Base-by-base conservation (phyloP, 2,113 vertebrate genomes). In the Aplodontia rufa region DNA sequence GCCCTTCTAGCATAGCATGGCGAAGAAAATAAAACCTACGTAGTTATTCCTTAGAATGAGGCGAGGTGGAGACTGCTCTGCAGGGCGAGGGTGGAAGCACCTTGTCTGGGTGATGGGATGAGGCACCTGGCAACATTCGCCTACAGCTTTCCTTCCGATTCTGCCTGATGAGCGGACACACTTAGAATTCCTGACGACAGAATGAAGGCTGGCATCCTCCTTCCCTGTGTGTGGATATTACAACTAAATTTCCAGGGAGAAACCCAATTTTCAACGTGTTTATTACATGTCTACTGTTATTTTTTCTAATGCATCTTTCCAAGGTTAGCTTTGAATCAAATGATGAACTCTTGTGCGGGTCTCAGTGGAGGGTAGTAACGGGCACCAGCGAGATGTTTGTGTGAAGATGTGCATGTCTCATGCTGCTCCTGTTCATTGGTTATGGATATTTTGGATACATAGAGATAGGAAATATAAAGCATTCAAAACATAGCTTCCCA, bases 91-190 rank as follows among this genome's bases (percentile, higher is more conserved):
- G 35, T 92, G 51, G 71, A 90, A n/a, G 55, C 32, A 90, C n/a
- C n/a, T n/a, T n/a, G n/a, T n/a, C n/a, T n/a, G n/a, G n/a, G n/a
- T n/a, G n/a, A n/a, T n/a, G n/a, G n/a, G n/a, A n/a, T n/a, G n/a
- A n/a, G n/a, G n/a, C n/a, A n/a, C n/a, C n/a, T n/a, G n/a, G n/a
- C n/a, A n/a, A n/a, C n/a, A n/a, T n/a, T n/a, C n/a, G n/a, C n/a
- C n/a, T n/a, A n/a, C n/a, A n/a, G n/a, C n/a, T n/a, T n/a, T n/a
- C 89, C 95, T 94, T 90, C 47, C 19, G 40, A 35, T 82, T 94
- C 58, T 96, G 22, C 19, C 45, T 49, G 82, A 51, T 47, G 47
- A 68, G 45, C 85, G 82, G 97, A 83, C 97, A 96, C 95, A 74
- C 32, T 79, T 30, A 22, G 75, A 91, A 82, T 69, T 37, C 64